Conservation (phyloP, 35 echinoderm and acorn worm species). For the Hemicentrotus pulcherrimus region DNA sequence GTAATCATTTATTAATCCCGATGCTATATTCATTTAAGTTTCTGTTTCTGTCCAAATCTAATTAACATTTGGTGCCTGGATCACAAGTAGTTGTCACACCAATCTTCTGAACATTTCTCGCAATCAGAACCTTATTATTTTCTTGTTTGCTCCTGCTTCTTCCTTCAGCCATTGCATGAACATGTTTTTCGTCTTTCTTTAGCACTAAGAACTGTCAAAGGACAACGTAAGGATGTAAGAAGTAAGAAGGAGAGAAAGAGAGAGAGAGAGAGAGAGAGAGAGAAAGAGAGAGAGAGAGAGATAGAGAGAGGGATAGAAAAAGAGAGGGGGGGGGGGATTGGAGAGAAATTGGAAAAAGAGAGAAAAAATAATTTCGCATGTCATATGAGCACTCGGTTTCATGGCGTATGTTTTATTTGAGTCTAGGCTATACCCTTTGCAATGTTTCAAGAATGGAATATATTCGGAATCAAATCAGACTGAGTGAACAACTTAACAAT, state of each 20-base stretch:
- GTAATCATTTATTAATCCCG: not conserved
- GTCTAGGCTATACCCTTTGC: too few relatives aligned
- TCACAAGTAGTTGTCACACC: conserved; percentile 93
- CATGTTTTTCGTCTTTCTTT: conserved; percentile 81
- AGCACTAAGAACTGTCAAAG: conserved; percentile 90
- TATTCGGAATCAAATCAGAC: too few relatives aligned
- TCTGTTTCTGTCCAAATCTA: not conserved
- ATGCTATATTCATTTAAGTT: not conserved
- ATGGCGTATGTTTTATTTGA: too few relatives aligned
- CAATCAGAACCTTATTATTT: conserved; percentile 77
- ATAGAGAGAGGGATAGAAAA: too few relatives aligned
- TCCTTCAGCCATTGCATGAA: conserved; percentile 87
- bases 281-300: not conserved
- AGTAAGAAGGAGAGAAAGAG: not conserved
- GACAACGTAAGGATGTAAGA: conserved; percentile 74
- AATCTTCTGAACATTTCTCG: conserved; percentile 78
- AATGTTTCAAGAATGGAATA: too few relatives aligned
- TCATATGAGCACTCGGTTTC: not conserved
- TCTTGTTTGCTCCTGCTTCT: conserved; percentile 65
- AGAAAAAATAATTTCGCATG: not conserved
- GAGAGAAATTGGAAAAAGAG: too few relatives aligned
- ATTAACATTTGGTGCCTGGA: not conserved
- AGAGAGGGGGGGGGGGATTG: too few relatives aligned
- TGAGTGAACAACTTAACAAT: too few relatives aligned
- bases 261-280: not conserved